Evolutionary conservation across 2,797 vertebrate genomes (phyloP), one percentile per base, ranked within the genome.

Genomic region (Remorina albescens): DNA sequence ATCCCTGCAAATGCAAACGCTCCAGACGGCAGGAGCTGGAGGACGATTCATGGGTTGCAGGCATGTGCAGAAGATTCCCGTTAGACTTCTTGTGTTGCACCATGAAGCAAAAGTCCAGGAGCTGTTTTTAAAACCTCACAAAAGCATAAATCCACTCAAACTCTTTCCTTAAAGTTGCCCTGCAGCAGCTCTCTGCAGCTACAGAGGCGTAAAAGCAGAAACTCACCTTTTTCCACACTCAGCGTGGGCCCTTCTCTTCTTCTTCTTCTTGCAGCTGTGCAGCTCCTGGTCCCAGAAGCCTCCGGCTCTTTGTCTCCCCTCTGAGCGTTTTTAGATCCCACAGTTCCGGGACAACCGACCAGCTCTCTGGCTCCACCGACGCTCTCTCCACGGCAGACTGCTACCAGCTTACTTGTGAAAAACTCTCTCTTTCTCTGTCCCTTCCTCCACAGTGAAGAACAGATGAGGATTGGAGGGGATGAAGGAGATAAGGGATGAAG

Each of bases 401-500:
- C 74, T 69, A 58, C 80, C 74, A 86, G 86, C 80, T 87, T 61
- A 83, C 87, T 83, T 86, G 88, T 86, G 78, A 84, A 88, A 91
- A 92, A 88, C 83, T 92, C 82, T 92, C 89, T 92, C 84, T 90
- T 89, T 90, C 85, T 84, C 73, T 86, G 58, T 86, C 89, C 81
- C 90, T 88, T 79, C 86, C 86, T 88, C 79, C 71, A 76, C 78
- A 50, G 74, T 64, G 81, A 84, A 78, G 86, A 88, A 88, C 91
- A 92, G 91, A 89, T 93, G 86, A 94, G 92, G 94, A 95, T 95
- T 94, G 93, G 86, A 91, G 86, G 74, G 93, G 94, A 95, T 95
- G 94, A 95, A 92, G 93, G 90, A 94, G 93, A 95, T 95, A 93
- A 95, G 86, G 91, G 93, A 94, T 94, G 93, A 94, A 91, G 87